Conservation (phyloP, 2,797 vertebrate genomes). For the Gila robusta region DNA sequence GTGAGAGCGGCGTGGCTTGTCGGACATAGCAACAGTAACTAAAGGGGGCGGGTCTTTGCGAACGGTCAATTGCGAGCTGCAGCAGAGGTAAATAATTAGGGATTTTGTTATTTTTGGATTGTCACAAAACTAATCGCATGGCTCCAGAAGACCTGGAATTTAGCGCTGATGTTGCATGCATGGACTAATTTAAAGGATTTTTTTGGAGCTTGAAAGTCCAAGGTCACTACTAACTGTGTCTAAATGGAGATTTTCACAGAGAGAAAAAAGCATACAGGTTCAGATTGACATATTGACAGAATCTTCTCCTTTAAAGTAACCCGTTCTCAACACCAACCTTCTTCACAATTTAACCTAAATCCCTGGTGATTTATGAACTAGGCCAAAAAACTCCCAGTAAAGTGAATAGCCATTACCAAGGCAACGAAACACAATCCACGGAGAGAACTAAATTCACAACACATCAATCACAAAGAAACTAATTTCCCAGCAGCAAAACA, state of each 20-base stretch:
- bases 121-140: background rate
- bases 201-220: background rate
- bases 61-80: background rate
- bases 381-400: conserved; percentile 50
- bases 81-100: background rate
- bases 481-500: conserved; percentile 22
- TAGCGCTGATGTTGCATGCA: background rate
- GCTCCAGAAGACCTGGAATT: background rate
- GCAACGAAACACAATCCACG: conserved; percentile 57
- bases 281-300: conserved; percentile 40
- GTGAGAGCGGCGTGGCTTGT: no score
- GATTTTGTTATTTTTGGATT: background rate
- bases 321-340: conserved; percentile 66
- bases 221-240: background rate
- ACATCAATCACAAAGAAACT: conserved; percentile 39
- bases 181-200: background rate
- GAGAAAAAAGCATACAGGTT: background rate
- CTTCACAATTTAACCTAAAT: conserved; percentile 66
- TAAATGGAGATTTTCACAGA: background rate
- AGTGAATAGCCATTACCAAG: conserved; percentile 54
- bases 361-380: conserved; percentile 62
- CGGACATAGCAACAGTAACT: no score
- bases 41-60: no score
- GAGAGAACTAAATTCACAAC: conserved; percentile 11
- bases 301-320: conserved; percentile 63